Percentiles rank a stretch among this genome's conserved stretches.
phyloP scores from a whole-genome alignment of 2,113 vertebrate genomes.

The Larimichthys polyactis region DNA sequence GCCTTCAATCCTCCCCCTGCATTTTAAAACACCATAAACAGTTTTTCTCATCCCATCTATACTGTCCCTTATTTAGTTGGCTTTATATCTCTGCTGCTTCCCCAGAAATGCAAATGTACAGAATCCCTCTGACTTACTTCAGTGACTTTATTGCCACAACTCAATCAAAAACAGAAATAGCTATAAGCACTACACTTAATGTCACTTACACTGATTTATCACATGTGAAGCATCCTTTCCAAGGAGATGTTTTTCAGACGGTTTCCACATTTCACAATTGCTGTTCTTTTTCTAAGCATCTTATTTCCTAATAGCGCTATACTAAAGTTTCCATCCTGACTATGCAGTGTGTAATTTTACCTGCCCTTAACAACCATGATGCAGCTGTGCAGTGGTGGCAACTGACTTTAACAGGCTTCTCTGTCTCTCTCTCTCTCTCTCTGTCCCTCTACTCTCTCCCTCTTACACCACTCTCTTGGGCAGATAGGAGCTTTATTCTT shows the following conservation, averaged over 20 bases:
- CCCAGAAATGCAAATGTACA: slow-evolving; percentile 36
- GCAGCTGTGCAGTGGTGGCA: slow-evolving; percentile 35
- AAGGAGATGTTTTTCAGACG: neutral
- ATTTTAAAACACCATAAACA: slow-evolving; percentile 35
- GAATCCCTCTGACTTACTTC: neutral
- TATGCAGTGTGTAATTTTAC: slow-evolving; percentile 20
- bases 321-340: neutral
- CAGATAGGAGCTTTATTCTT: slow-evolving; percentile 61
- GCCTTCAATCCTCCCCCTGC: neutral
- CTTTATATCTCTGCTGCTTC: slow-evolving; percentile 13
- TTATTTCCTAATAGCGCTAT: neutral
- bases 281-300: neutral
- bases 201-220: neutral
- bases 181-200: neutral
- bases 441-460: slow-evolving; percentile 10
- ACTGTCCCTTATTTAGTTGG: slow-evolving; percentile 12
- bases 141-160: slow-evolving; percentile 2
- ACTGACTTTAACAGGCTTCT: slow-evolving; percentile 45
- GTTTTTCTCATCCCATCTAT: slow-evolving; percentile 20
- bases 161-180: slow-evolving; percentile 20
- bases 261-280: neutral
- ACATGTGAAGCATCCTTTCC: neutral
- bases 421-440: slow-evolving; percentile 34
- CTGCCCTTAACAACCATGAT: slow-evolving; percentile 23
- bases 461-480: slow-evolving; percentile 22